Conservation (phyloP, 30 jellyfish, hydroid and myxozoan species). For the Pelagia noctiluca region DNA sequence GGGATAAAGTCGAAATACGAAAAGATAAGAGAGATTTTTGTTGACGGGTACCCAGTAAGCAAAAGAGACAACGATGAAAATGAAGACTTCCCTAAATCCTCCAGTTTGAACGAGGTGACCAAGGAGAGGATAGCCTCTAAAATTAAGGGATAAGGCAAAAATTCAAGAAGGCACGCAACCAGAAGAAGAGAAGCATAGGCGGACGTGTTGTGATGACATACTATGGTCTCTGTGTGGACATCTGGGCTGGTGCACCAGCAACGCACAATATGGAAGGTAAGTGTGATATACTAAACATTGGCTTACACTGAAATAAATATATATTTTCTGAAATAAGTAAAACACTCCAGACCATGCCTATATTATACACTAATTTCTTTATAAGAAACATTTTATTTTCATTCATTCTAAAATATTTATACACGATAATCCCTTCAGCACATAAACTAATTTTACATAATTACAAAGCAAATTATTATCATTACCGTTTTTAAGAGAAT, state of each 20-base stretch:
- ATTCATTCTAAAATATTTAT: too few relatives aligned
- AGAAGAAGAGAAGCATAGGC: slow-evolving; percentile 1
- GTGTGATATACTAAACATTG: not conserved
- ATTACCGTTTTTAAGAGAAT: too few relatives aligned
- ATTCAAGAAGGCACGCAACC: not conserved
- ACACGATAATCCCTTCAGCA: too few relatives aligned
- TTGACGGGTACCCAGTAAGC: not conserved
- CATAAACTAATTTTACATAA: too few relatives aligned
- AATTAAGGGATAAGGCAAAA: not conserved
- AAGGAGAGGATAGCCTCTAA: not conserved
- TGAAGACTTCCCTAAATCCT: not conserved
- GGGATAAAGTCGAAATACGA: not conserved
- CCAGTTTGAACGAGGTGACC: slow-evolving; percentile 9
- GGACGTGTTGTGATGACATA: slow-evolving; percentile 2
- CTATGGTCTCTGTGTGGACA: not conserved
- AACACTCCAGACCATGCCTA: slow-evolving; percentile 3
- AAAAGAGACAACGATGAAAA: not conserved
- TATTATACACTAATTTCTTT: too few relatives aligned
- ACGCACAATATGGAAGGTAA: not conserved
- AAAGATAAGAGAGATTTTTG: not conserved
- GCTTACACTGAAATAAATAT: not conserved
- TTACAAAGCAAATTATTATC: too few relatives aligned
- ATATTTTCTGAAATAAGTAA: not conserved
- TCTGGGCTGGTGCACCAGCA: not conserved
- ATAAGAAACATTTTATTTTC: too few relatives aligned